phyloP scores from a whole-genome alignment of 1,140 invertebrate species.

The Lepidurus apus region DNA sequence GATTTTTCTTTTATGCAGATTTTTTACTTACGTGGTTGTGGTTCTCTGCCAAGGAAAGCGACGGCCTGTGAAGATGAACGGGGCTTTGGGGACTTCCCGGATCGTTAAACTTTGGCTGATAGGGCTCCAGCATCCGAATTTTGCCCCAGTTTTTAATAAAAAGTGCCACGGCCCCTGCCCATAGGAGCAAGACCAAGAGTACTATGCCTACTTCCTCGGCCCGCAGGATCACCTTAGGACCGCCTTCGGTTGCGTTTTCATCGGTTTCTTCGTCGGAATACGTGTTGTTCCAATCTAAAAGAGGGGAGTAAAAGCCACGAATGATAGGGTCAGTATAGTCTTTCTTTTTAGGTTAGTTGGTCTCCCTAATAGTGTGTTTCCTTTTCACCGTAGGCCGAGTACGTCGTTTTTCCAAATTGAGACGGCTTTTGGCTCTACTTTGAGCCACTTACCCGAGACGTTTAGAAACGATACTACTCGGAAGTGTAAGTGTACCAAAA shows the following conservation, averaged over 20 bases:
- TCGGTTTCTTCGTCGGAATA: not conserved
- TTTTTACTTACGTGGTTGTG: not conserved
- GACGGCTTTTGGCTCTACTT: too few species aligned
- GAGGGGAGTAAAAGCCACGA: not conserved
- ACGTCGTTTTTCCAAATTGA: too few species aligned
- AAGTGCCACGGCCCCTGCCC: slow-evolving; percentile 78
- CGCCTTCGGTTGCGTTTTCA: not conserved
- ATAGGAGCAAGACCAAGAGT: slow-evolving; percentile 73
- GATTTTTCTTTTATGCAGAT: not conserved
- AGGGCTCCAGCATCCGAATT: slow-evolving; percentile 36
- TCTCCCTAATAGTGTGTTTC: not conserved
- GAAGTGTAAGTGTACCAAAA: not conserved
- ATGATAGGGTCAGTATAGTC: not conserved
- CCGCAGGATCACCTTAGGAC: slow-evolving; percentile 46
- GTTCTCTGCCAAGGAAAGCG: not conserved
- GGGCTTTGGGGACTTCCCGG: slow-evolving; percentile 16
- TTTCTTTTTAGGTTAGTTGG: not conserved
- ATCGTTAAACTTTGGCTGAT: slow-evolving; percentile 35
- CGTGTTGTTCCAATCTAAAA: slow-evolving; percentile 2
- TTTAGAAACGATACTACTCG: not conserved
- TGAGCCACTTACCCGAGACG: too few species aligned
- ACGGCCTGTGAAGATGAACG: not conserved
- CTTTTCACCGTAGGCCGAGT: not conserved
- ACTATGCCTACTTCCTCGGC: slow-evolving; percentile 82
- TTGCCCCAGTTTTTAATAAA: slow-evolving; percentile 59